Conservation (phyloP, 2,888 invertebrate species). For the Crocallis elinguaria region DNA sequence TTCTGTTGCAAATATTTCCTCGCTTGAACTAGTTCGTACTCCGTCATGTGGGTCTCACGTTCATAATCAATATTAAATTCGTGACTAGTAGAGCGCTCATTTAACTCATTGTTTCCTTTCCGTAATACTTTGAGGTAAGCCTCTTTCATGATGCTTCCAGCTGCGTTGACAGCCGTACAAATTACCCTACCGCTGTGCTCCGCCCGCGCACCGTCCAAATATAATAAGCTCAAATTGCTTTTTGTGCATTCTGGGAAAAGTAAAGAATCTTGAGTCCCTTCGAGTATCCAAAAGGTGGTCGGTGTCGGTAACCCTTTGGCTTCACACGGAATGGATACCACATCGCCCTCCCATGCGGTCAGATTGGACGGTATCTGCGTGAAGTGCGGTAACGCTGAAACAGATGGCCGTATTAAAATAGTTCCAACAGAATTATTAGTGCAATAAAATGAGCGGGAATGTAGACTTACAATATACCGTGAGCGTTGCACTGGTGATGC, state of each 20-base stretch:
- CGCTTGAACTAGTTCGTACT: constrained; percentile 91
- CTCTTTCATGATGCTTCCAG: constrained; percentile 80
- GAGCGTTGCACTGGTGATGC: constrained; percentile 93
- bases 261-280: constrained; percentile 91
- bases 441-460: constrained; percentile 71
- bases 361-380: constrained; percentile 94
- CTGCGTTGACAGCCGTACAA: constrained; percentile 80
- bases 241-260: constrained; percentile 80
- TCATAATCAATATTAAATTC: constrained; percentile 66
- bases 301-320: constrained; percentile 97
- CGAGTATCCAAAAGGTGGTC: constrained; percentile 97
- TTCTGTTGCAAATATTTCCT: constrained; percentile 91
- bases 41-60: constrained; percentile 84
- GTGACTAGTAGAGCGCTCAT: constrained; percentile 60
- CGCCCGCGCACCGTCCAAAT: constrained; percentile 73
- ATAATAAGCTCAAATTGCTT: constrained; percentile 78
- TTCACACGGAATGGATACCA: constrained; percentile 95
- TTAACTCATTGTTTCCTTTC: constrained; percentile 73
- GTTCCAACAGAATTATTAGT: constrained; percentile 63
- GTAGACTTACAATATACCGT: constrained; percentile 94
- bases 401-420: constrained; percentile 80
- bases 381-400: constrained; percentile 94
- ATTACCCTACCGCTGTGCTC: constrained; percentile 80
- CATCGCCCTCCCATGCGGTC: constrained; percentile 93
- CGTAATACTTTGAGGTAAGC: constrained; percentile 77